Evolutionary conservation across 2,797 vertebrate genomes (phyloP), one percentile per base, ranked within the genome.

Genomic region (Glossophaga mutica): DNA sequence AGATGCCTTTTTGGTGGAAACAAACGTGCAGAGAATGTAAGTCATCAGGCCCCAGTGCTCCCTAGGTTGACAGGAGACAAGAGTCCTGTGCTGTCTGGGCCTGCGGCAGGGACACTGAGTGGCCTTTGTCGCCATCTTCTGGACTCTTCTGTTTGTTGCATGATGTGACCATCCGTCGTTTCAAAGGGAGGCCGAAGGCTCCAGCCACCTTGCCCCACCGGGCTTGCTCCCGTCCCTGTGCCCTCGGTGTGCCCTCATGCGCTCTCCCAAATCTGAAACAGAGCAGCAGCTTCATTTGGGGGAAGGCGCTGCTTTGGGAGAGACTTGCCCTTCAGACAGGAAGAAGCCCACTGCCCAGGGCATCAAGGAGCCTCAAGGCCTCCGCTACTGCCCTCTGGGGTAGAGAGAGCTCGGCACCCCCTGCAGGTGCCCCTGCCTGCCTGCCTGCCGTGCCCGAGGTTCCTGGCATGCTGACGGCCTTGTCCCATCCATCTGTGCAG

Each of bases 91-190:
- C 87, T 4, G 42, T 9, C 48, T 79, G 32, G 68, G n/a, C 78
- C 4, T 0, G 0, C 62, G 9, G 32, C 8, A 0, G 71, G 8
- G 76, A 73, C 12, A 1, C 96, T 97, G 90, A 32, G 6, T 15
- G 98, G 98, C 97, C 98, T 99, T 46, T 98, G 98, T 98, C 97
- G 98, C 98, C 98, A 98, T 95, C 98, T 98, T 96, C 98, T 98
- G 98, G 98, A 90, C 86, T 29, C 3, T 0, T 15, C 39, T 9
- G 21, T 94, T 21, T 79, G 95, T 91, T 98, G 97, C 98, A 97
- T 1, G 0, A 0, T 24, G n/a, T 42, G 42, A 6, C 48, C 62
- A 4, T 55, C 2, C 0, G 29, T 89, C 78, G 0, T 67, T 46
- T 79, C 50, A 18, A 11, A 82, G 59, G 9, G 34, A 26, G 71